Evolutionary conservation across 2,797 vertebrate genomes (phyloP).

Genomic region (Craterocephalus amniculus): DNA sequence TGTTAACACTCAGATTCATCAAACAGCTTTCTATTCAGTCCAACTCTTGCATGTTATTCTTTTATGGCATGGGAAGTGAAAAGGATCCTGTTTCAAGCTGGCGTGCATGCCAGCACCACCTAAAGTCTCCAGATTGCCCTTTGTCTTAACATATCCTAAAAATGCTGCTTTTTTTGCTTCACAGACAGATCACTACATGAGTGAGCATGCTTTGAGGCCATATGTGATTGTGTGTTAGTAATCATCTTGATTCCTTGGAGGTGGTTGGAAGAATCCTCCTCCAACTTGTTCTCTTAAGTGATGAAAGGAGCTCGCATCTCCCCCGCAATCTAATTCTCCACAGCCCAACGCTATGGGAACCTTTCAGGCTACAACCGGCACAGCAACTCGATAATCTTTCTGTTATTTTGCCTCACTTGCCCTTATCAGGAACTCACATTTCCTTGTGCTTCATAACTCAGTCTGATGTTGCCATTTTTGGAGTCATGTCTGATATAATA

Average conservation of each 20-base stretch:
- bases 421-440: constrained; percentile 41
- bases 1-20: constrained; percentile 76
- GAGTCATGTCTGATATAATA: constrained; percentile 16
- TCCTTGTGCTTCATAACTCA: constrained; percentile 53
- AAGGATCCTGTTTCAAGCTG: constrained; percentile 65
- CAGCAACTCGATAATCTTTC: constrained; percentile 30
- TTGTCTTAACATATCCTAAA: constrained; percentile 24
- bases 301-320: constrained; percentile 66
- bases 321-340: constrained; percentile 56
- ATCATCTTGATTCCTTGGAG: constrained; percentile 54
- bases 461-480: constrained; percentile 27
- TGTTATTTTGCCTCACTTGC: constrained; percentile 36
- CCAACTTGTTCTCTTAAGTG: constrained; percentile 63
- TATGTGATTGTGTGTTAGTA: constrained; percentile 35
- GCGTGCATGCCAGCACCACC: constrained; percentile 33
- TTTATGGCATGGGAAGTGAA: constrained; percentile 70
- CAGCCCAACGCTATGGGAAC: constrained; percentile 41
- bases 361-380: constrained; percentile 58
- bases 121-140: constrained; percentile 2
- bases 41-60: constrained; percentile 75
- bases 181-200: constrained; percentile 28
- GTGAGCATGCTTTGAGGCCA: neutral
- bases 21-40: constrained; percentile 71
- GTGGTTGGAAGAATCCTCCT: constrained; percentile 65
- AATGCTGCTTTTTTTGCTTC: constrained; percentile 45